These are phyloP conservation scores for Dicyrtoma fusca DNA, from an alignment of 2,888 invertebrate genomes.

Conservation along the genomic window DNA sequence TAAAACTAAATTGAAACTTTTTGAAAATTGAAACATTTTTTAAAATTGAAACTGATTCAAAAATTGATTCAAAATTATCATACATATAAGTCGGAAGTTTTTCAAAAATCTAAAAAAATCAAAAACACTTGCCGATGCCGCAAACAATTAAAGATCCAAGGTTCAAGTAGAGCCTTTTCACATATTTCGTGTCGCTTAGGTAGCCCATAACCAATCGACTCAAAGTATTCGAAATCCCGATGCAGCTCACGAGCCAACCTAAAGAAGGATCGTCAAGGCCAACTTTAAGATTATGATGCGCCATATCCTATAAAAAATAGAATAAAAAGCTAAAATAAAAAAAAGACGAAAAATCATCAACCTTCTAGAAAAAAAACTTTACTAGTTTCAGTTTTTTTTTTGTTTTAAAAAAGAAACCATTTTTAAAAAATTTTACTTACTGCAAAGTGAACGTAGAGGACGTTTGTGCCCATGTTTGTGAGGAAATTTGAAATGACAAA, in stretches of 20 bases:
- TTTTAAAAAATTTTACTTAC: slow-evolving; percentile 59
- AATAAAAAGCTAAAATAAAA: too few species aligned
- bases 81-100: too few species aligned
- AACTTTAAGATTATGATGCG: too few species aligned
- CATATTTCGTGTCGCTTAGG: slow-evolving; percentile 72
- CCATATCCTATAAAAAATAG: too few species aligned
- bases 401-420: not conserved
- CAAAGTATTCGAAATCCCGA: slow-evolving; percentile 84
- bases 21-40: too few species aligned
- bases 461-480: slow-evolving; percentile 91
- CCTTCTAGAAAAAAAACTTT: too few species aligned
- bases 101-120: too few species aligned
- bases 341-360: too few species aligned
- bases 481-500: slow-evolving; percentile 93
- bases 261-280: slow-evolving; percentile 62
- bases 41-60: too few species aligned
- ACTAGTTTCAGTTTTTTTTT: not conserved
- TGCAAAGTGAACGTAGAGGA: slow-evolving; percentile 86
- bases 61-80: too few species aligned
- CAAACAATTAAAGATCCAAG: slow-evolving; percentile 84
- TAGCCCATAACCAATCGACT: slow-evolving; percentile 87
- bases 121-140: slow-evolving; percentile 72
- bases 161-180: slow-evolving; percentile 79
- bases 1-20: too few species aligned
- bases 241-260: slow-evolving; percentile 76